Conservation (phyloP, 2,113 vertebrate genomes). For the Xiphophorus maculatus region DNA sequence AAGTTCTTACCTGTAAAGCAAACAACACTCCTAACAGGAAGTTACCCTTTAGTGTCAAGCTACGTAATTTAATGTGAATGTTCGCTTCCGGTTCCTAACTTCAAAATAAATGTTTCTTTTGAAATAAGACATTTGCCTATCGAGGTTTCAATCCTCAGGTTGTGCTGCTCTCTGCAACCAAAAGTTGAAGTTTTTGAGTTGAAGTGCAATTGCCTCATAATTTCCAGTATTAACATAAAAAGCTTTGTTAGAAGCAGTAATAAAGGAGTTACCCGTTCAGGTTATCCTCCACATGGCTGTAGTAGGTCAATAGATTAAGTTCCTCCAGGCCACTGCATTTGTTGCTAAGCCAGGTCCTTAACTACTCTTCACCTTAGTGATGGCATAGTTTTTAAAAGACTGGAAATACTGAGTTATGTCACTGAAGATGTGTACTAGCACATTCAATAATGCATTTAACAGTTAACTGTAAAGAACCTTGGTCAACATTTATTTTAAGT, state of each 20-base stretch:
- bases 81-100: not conserved
- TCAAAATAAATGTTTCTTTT: slow-evolving; percentile 35
- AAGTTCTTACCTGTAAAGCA: slow-evolving; percentile 1
- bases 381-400: not conserved
- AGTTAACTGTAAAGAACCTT: not conserved
- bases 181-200: not conserved
- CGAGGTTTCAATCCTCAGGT: no score
- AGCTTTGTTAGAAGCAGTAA: not conserved
- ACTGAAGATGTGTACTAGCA: not conserved
- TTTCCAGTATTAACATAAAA: not conserved
- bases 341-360: not conserved
- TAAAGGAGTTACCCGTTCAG: no score
- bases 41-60: not conserved
- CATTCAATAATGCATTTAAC: not conserved
- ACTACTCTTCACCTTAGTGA: not conserved
- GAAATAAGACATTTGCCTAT: not conserved
- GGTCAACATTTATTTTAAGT: not conserved
- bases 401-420: not conserved
- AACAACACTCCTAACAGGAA: not conserved
- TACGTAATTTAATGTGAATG: not conserved
- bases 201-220: not conserved
- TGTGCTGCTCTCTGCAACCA: no score
- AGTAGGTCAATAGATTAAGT: no score
- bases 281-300: no score
- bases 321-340: no score